phyloP scores from a whole-genome alignment of 2,113 vertebrate genomes.

The Gymnocephalus cernua region DNA sequence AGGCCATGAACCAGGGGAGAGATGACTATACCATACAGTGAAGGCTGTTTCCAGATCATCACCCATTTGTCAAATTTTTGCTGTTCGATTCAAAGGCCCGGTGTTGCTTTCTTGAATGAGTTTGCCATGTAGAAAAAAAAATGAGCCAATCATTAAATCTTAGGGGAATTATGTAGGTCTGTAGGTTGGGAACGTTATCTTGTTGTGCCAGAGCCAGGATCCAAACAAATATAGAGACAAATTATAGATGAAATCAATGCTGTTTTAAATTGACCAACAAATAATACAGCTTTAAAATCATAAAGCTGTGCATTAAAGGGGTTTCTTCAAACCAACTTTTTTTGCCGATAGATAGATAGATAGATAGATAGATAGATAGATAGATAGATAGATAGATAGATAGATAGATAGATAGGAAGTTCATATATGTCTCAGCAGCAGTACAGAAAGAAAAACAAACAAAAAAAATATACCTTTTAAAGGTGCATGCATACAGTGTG shows the following conservation, averaged over 20 bases:
- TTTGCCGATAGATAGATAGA: no score
- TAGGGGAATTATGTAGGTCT: background rate
- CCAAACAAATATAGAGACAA: background rate
- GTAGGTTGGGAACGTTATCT: background rate
- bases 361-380: no score
- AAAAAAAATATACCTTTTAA: no score
- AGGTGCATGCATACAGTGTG: no score
- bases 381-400: no score
- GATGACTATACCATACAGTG: background rate
- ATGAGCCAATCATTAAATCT: no score
- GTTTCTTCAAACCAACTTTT: no score
- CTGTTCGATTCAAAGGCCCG: background rate
- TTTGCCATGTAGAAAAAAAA: no score
- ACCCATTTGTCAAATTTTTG: background rate
- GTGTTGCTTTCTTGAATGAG: background rate
- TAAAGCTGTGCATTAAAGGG: background rate
- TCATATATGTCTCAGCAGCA: no score
- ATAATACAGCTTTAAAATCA: background rate
- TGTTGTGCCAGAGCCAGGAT: background rate
- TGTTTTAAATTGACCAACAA: background rate
- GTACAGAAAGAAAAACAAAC: no score
- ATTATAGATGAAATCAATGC: constrained; percentile 3
- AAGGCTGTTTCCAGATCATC: background rate
- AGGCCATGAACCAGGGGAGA: constrained; percentile 26
- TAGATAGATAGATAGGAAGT: no score